phyloP scores from a whole-genome alignment of 1,140 invertebrate species.

The Lordiphosa stackelbergi region DNA sequence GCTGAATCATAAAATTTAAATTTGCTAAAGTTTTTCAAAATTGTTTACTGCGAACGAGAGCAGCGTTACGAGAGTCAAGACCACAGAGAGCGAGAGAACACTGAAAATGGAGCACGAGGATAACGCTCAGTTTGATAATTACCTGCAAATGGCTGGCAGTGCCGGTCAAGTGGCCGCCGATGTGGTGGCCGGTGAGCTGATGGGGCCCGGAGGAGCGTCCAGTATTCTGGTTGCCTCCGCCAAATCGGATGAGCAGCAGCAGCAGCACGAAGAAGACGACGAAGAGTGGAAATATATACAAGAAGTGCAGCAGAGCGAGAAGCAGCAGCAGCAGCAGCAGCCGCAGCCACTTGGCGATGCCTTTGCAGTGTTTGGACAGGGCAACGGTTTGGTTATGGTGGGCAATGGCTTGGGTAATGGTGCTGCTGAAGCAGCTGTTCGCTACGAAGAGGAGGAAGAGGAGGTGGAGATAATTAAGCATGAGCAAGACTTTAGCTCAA shows the following conservation, averaged over 20 bases:
- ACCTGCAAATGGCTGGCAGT: slow-evolving; percentile 61
- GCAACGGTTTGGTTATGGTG: slow-evolving; percentile 15
- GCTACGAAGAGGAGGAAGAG: slow-evolving; percentile 37
- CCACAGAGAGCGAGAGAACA: slow-evolving; percentile 8
- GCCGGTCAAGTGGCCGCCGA: slow-evolving; percentile 43
- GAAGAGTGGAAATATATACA: slow-evolving; percentile 74
- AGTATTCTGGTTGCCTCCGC: slow-evolving; percentile 19
- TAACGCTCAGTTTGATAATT: slow-evolving; percentile 63
- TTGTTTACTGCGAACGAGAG: too few relatives aligned
- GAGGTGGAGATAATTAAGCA: slow-evolving; percentile 68
- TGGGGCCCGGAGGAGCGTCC: slow-evolving; percentile 19
- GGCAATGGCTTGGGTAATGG: slow-evolving; percentile 42
- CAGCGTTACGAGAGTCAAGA: slow-evolving; percentile 5
- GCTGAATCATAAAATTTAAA: slow-evolving; percentile 22
- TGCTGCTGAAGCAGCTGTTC: slow-evolving; percentile 21
- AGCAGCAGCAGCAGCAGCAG: slow-evolving; percentile 56
- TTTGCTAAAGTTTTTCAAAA: slow-evolving; percentile 27
- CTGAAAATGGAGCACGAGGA: slow-evolving; percentile 71
- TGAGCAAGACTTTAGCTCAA: slow-evolving; percentile 67
- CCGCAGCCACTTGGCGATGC: slow-evolving; percentile 31
- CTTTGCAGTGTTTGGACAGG: slow-evolving; percentile 23
- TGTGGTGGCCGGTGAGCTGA: slow-evolving; percentile 42
- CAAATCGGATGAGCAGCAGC: slow-evolving; percentile 47
- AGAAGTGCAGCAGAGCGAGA: slow-evolving; percentile 75
- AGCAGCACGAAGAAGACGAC: slow-evolving; percentile 51